Percentiles rank a stretch among this genome's conserved stretches.
Evolutionary conservation across 2,797 vertebrate genomes (phyloP).

Genomic region (Leptatherina wallacei): DNA sequence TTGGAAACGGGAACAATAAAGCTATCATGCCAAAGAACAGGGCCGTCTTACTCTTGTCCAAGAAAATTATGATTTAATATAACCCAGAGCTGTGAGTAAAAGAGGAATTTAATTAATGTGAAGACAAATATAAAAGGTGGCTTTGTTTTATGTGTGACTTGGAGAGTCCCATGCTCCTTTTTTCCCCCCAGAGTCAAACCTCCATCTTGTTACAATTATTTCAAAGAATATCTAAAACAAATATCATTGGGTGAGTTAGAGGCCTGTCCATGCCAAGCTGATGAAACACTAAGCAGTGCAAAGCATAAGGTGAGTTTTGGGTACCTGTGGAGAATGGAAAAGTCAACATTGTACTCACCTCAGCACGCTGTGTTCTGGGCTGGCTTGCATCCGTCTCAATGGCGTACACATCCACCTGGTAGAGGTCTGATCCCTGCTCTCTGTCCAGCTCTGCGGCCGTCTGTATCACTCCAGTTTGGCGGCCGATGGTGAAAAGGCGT

Average conservation of each 20-base stretch:
- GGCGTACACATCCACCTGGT: slow-evolving; percentile 96
- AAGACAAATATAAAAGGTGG: slow-evolving; percentile 59
- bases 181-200: slow-evolving; percentile 43
- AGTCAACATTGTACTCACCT: slow-evolving; percentile 85
- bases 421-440: slow-evolving; percentile 93
- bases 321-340: slow-evolving; percentile 37
- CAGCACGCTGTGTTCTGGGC: slow-evolving; percentile 92
- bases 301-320: slow-evolving; percentile 42
- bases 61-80: slow-evolving; percentile 71
- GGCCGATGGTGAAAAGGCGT: slow-evolving; percentile 95
- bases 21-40: slow-evolving; percentile 70
- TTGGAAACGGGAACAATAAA: slow-evolving; percentile 70
- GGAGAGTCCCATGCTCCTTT: slow-evolving; percentile 41
- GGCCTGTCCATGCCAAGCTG: slow-evolving; percentile 60
- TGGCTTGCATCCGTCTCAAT: slow-evolving; percentile 90
- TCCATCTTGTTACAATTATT: slow-evolving; percentile 72
- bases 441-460: slow-evolving; percentile 95
- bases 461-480: slow-evolving; percentile 91
- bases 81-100: slow-evolving; percentile 55
- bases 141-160: slow-evolving; percentile 67
- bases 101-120: slow-evolving; percentile 67
- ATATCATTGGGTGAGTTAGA: slow-evolving; percentile 66
- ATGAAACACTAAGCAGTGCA: slow-evolving; percentile 39
- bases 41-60: slow-evolving; percentile 57
- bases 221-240: slow-evolving; percentile 67